phyloP scores from a whole-genome alignment of 2,113 vertebrate species.

The Corythoichthys haematopterus region DNA sequence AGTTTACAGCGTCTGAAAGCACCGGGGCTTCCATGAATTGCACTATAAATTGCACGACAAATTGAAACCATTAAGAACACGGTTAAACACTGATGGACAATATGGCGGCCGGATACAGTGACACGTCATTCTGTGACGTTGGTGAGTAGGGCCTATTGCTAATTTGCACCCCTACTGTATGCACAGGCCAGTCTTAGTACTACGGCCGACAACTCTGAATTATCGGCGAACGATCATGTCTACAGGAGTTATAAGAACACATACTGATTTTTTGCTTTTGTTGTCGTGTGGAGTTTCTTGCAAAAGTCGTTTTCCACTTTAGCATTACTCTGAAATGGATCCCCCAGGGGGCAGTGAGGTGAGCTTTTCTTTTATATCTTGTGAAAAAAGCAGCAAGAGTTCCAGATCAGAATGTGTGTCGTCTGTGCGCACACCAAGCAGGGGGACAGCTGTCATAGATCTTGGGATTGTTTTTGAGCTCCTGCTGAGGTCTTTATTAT shows the following conservation, averaged over 20 bases:
- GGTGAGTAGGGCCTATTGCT: no score
- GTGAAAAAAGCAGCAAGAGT: slow-evolving; percentile 34
- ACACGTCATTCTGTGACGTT: no score
- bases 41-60: no score
- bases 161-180: not conserved
- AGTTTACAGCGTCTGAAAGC: no score
- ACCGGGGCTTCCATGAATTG: no score
- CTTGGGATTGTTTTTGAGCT: slow-evolving; percentile 13
- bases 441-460: slow-evolving; percentile 16
- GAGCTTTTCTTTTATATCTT: slow-evolving; percentile 14
- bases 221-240: not conserved
- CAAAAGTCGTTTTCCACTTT: slow-evolving; percentile 4
- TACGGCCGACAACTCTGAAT: not conserved
- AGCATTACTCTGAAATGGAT: slow-evolving; percentile 29
- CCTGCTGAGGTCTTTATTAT: slow-evolving; percentile 43
- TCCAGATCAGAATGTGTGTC: slow-evolving; percentile 41
- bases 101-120: no score
- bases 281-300: not conserved
- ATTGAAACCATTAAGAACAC: no score
- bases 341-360: slow-evolving; percentile 20
- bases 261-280: not conserved
- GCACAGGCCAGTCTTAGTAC: not conserved
- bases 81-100: no score
- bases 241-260: not conserved
- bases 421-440: slow-evolving; percentile 23